Evolutionary conservation across 2,888 invertebrate species (phyloP).

Genomic region (Hemaris fuciformis): DNA sequence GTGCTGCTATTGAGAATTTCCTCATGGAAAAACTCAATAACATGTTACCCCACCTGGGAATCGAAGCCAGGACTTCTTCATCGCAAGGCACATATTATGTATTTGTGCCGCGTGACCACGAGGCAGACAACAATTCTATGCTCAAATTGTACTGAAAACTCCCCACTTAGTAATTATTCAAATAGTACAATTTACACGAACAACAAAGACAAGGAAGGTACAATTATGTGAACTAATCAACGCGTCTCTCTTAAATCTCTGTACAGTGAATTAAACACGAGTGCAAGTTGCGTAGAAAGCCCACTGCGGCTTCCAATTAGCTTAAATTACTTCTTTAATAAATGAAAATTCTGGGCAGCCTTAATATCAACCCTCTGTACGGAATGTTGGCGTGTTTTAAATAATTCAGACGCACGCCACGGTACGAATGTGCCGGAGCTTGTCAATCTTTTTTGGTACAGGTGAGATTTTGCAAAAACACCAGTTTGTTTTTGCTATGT

Average conservation of each 20-base stretch:
- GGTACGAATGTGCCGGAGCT: conserved; percentile 30
- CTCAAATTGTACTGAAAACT: not conserved
- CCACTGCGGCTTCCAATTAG: conserved; percentile 42
- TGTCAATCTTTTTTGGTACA: conserved; percentile 29
- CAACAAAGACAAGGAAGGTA: not conserved
- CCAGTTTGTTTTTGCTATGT: too few relatives aligned
- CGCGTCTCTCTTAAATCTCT: conserved; percentile 10
- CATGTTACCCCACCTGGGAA: too few relatives aligned
- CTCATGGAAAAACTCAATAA: too few relatives aligned
- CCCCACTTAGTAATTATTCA: not conserved
- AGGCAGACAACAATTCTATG: too few relatives aligned
- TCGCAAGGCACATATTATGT: too few relatives aligned
- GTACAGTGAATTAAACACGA: conserved; percentile 33
- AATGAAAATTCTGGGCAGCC: conserved; percentile 48
- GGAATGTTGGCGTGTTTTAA: conserved; percentile 38
- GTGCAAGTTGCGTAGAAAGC: conserved; percentile 12
- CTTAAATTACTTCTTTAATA: conserved; percentile 56
- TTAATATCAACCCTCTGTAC: conserved; percentile 47
- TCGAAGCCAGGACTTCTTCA: too few relatives aligned
- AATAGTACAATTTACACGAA: not conserved
- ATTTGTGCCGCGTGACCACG: too few relatives aligned
- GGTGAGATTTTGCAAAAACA: conserved; percentile 7
- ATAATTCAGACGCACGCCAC: conserved; percentile 45
- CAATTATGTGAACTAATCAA: not conserved
- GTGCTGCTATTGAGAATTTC: too few relatives aligned